Evolutionary conservation across 2,797 vertebrate genomes (phyloP).

Genomic region (Acipenser transmontanus): DNA sequence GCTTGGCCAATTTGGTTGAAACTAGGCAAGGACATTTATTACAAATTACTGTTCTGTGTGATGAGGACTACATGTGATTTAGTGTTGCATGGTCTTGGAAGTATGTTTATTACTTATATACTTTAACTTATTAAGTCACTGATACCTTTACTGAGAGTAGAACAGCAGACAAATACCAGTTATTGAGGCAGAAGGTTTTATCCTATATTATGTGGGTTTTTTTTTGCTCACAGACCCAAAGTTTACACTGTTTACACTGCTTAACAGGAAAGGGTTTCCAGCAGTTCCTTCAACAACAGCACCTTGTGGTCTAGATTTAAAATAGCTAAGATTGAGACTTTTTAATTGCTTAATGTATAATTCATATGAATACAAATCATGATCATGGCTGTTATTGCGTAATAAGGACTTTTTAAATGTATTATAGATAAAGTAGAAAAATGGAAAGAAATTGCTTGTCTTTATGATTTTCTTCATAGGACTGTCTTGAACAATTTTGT

Average conservation of each 20-base stretch:
- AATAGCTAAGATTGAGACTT: conserved; percentile 28
- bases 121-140: too few species aligned
- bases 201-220: not conserved
- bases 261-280: conserved; percentile 34
- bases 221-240: conserved; percentile 3
- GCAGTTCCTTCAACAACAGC: conserved; percentile 29
- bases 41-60: too few species aligned
- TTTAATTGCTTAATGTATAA: conserved; percentile 42
- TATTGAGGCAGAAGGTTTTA: too few species aligned
- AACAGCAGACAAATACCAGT: too few species aligned
- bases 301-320: conserved; percentile 27
- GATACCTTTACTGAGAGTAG: too few species aligned
- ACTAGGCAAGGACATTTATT: too few species aligned
- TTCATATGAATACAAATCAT: conserved; percentile 29
- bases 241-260: conserved; percentile 30
- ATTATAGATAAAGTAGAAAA: conserved; percentile 15
- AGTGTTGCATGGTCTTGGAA: too few species aligned
- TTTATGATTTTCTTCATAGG: conserved; percentile 17
- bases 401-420: conserved; percentile 22
- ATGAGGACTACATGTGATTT: too few species aligned
- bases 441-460: conserved; percentile 16
- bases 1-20: too few species aligned
- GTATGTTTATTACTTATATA: too few species aligned
- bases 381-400: conserved; percentile 22
- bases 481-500: conserved; percentile 26